A percentile compares a stretch with the other conserved stretches of the same genome.
Conservation (phyloP, 2,797 vertebrate species). For the Spondyliosoma cantharus region DNA sequence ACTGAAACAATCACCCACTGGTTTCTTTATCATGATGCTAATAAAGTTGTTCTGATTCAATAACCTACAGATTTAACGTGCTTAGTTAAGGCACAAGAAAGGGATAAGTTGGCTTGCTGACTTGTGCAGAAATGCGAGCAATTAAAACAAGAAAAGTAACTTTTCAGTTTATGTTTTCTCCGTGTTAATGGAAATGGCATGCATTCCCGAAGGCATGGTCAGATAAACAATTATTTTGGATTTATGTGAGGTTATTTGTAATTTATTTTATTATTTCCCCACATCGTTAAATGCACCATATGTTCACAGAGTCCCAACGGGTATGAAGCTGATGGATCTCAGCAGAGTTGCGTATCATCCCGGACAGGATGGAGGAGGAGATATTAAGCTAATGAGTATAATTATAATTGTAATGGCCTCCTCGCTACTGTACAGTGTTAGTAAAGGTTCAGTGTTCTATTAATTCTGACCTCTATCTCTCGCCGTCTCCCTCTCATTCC, state of each 20-base stretch:
- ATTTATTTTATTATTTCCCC: conserved; percentile 13
- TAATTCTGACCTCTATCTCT: conserved; percentile 63
- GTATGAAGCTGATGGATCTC: conserved; percentile 55
- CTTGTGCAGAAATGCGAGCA: conserved; percentile 13
- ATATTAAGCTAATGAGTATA: conserved; percentile 72
- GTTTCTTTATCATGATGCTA: background rate
- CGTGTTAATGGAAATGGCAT: conserved; percentile 30
- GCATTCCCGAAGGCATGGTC: conserved; percentile 32
- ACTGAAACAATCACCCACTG: background rate
- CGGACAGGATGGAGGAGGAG: conserved; percentile 52
- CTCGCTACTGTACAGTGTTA: conserved; percentile 59
- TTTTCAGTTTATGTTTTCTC: conserved; percentile 22
- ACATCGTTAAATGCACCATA: conserved; percentile 64
- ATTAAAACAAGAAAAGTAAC: conserved; percentile 18
- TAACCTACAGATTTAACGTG: background rate
- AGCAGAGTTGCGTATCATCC: conserved; percentile 53
- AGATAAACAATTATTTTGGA: conserved; percentile 52
- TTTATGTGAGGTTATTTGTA: conserved; percentile 35
- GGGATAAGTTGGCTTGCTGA: background rate
- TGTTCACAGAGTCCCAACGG: conserved; percentile 55
- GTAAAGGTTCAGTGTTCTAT: conserved; percentile 64
- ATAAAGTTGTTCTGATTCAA: background rate
- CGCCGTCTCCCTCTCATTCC: conserved; percentile 28
- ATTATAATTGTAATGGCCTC: conserved; percentile 67
- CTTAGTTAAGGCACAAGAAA: conserved; percentile 9